Conservation (phyloP, 2,113 vertebrate species). For the Sphaerodactylus townsendi region DNA sequence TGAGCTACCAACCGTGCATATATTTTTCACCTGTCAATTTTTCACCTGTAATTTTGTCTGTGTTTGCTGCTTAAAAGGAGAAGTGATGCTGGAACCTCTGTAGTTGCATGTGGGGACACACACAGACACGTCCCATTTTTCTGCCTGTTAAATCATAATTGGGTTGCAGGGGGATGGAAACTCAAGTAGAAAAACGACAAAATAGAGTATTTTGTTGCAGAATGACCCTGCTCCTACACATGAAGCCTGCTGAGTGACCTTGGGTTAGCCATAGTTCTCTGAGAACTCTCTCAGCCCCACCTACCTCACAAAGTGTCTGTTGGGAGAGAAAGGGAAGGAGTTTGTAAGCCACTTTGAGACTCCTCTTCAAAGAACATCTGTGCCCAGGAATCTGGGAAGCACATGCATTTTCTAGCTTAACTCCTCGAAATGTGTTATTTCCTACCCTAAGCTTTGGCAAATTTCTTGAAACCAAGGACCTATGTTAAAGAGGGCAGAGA, state of each 20-base stretch:
- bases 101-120: conserved; percentile 31
- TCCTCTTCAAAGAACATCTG: conserved; percentile 52
- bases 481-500: conserved; percentile 48
- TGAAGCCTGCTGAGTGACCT: too few relatives aligned
- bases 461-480: conserved; percentile 47
- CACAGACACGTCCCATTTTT: conserved; percentile 32
- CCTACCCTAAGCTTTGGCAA: conserved; percentile 49
- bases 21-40: conserved; percentile 34
- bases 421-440: conserved; percentile 56
- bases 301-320: too few relatives aligned
- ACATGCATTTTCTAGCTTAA: conserved; percentile 41
- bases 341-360: too few relatives aligned
- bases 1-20: conserved; percentile 47
- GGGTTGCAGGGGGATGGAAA: conserved; percentile 27
- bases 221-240: conserved; percentile 47
- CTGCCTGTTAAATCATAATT: conserved; percentile 27
- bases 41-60: conserved; percentile 57
- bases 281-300: too few relatives aligned
- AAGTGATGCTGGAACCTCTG: conserved; percentile 24
- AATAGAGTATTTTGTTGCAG: conserved; percentile 52
- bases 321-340: too few relatives aligned
- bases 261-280: too few relatives aligned
- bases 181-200: conserved; percentile 51
- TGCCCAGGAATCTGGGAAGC: conserved; percentile 33
- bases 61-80: conserved; percentile 49